Percentiles rank a stretch among this genome's conserved stretches.
Evolutionary conservation across 2,797 vertebrate species (phyloP).

Genomic region (Caiman crocodilus): DNA sequence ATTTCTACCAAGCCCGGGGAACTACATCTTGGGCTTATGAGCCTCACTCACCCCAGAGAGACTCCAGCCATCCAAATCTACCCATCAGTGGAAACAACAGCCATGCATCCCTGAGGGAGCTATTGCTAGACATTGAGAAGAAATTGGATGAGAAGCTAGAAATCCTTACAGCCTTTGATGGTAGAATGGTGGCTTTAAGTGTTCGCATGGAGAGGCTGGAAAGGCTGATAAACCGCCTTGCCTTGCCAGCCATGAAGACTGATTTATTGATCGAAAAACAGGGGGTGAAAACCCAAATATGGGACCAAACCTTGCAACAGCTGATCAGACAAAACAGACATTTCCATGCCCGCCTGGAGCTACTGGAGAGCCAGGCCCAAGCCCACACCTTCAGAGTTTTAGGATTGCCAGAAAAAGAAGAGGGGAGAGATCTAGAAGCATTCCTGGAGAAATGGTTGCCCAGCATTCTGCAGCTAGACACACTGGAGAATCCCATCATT

Average conservation of each 20-base stretch:
- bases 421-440: background rate
- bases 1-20: background rate
- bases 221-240: background rate
- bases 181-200: background rate
- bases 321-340: background rate
- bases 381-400: background rate
- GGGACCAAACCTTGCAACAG: background rate
- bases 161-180: background rate
- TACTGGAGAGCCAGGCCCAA: background rate
- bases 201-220: background rate
- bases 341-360: accelerated
- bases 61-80: accelerated
- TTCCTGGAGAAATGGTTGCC: background rate
- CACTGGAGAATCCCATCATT: background rate
- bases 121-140: background rate
- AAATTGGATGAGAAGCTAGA: slow-evolving; percentile 1
- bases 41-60: accelerated
- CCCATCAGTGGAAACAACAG: background rate
- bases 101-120: background rate
- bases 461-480: background rate
- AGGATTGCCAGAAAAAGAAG: background rate
- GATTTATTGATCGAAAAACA: background rate
- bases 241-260: background rate
- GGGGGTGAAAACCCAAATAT: background rate
- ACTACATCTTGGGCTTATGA: background rate